These are phyloP conservation scores for Dioctria rufipes DNA, from an alignment of 2,888 invertebrate species.

Conservation along the genomic window DNA sequence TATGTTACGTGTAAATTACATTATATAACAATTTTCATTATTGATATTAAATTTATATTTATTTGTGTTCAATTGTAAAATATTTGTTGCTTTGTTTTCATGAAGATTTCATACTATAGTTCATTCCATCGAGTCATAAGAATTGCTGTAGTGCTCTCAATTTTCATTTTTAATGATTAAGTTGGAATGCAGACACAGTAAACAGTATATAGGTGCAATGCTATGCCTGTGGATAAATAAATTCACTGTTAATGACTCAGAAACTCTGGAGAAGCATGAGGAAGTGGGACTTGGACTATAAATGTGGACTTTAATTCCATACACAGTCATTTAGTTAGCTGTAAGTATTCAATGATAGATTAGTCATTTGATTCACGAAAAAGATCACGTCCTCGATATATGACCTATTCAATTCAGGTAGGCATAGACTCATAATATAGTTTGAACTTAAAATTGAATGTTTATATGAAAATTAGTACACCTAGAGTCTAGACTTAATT, in stretches of 20 bases:
- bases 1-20: too few relatives aligned
- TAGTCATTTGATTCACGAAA: slow-evolving; percentile 18
- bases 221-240: slow-evolving; percentile 1
- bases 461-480: too few relatives aligned
- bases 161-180: slow-evolving; percentile 33
- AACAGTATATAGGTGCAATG: not conserved
- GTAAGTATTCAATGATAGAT: slow-evolving; percentile 16
- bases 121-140: too few relatives aligned
- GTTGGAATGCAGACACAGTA: not conserved
- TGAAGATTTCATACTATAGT: too few relatives aligned
- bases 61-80: too few relatives aligned
- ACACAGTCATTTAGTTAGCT: not conserved
- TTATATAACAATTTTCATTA: too few relatives aligned
- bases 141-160: not conserved
- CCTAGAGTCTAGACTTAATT: too few relatives aligned
- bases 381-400: not conserved
- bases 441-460: too few relatives aligned
- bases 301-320: slow-evolving; percentile 12
- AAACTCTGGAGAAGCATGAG: not conserved
- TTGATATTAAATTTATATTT: too few relatives aligned
- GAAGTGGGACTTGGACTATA: not conserved
- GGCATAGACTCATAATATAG: too few relatives aligned
- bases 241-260: slow-evolving; percentile 19
- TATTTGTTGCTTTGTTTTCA: too few relatives aligned
- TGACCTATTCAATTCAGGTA: too few relatives aligned